A percentile compares a stretch with the other conserved stretches of the same genome.
Conservation (phyloP, 2,797 vertebrate genomes). For the Pantherophis vulpinus region DNA sequence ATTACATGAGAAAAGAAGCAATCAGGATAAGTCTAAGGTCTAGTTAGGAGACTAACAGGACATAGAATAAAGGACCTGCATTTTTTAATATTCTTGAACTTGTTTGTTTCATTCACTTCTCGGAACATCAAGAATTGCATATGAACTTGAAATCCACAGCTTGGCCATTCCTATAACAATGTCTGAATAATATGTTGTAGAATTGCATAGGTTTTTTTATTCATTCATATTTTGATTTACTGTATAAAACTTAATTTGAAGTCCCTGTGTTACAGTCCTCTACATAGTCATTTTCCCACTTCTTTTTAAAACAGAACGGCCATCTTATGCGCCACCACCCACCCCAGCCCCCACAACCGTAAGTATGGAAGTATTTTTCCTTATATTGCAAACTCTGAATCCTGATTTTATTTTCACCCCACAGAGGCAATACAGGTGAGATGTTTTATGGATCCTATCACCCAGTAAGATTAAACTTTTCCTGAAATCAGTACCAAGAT, state of each 20-base stretch:
- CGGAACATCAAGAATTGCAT: neutral
- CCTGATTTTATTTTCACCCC: slow-evolving; percentile 46
- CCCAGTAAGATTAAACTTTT: neutral
- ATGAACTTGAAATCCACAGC: neutral
- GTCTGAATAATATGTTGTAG: neutral
- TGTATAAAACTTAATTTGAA: slow-evolving; percentile 57
- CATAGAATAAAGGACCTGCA: neutral
- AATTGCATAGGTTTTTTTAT: neutral
- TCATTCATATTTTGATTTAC: slow-evolving; percentile 17
- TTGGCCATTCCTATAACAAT: neutral
- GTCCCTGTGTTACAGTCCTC: neutral
- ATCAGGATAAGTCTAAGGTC: neutral
- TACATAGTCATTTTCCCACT: neutral
- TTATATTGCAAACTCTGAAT: slow-evolving; percentile 62
- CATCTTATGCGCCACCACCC: slow-evolving; percentile 95
- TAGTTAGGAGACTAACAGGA: neutral
- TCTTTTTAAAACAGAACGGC: slow-evolving; percentile 83
- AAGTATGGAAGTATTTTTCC: slow-evolving; percentile 80
- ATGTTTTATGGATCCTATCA: neutral
- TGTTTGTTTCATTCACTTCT: neutral
- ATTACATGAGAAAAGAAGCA: neutral
- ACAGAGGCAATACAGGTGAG: neutral
- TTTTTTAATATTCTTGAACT: neutral
- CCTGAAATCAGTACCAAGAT: neutral
- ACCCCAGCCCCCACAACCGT: slow-evolving; percentile 95